Percentiles rank a stretch among this genome's conserved stretches.
Conservation (phyloP, 2,113 vertebrate species). For the Coptodon rendalli region DNA sequence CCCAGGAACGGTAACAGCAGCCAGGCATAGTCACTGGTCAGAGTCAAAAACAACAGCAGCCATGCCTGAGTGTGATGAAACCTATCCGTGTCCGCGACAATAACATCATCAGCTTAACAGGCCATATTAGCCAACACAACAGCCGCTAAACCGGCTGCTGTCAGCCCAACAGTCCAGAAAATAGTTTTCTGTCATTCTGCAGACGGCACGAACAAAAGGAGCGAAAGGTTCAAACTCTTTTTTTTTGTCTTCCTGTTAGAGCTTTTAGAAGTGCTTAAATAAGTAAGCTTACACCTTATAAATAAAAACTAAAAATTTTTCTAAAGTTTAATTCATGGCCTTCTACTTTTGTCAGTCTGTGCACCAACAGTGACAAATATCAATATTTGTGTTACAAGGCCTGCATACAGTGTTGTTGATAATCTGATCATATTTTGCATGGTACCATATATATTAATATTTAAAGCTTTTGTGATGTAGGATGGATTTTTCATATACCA, state of each 20-base stretch:
- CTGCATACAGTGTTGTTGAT: background rate
- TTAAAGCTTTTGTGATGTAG: background rate
- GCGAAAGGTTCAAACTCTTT: background rate
- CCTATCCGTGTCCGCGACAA: slow-evolving; percentile 9
- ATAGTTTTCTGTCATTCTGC: background rate
- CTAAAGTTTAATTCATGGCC: background rate
- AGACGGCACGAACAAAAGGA: background rate
- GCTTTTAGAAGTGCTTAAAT: background rate
- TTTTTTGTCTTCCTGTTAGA: background rate
- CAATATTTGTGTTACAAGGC: background rate
- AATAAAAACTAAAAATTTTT: background rate
- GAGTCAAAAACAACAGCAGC: slow-evolving; percentile 54
- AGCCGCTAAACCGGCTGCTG: slow-evolving; percentile 1
- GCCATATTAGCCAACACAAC: background rate
- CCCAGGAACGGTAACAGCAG: slow-evolving; percentile 8
- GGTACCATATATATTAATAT: background rate
- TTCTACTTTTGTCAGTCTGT: background rate
- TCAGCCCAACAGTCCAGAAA: background rate
- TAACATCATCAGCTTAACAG: slow-evolving; percentile 2
- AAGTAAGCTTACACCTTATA: background rate
- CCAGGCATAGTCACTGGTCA: slow-evolving; percentile 16
- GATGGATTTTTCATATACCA: background rate
- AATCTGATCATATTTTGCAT: background rate
- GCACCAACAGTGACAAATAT: background rate
- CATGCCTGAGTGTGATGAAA: slow-evolving; percentile 32